Base-by-base conservation (phyloP, 1,140 invertebrate genomes). In the Chironomus tepperi region DNA sequence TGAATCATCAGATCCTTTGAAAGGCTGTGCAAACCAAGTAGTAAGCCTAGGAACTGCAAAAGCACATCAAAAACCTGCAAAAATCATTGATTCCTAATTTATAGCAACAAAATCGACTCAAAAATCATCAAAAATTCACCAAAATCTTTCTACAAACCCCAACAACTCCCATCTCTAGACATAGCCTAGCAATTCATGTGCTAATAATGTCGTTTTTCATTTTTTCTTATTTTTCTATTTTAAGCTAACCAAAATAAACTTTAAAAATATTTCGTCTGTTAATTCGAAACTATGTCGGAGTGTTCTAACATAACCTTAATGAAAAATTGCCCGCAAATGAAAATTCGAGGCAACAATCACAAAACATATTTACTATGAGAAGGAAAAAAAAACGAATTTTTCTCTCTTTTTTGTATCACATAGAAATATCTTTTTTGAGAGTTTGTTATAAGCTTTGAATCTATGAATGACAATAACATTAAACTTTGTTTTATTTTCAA, bases 401-500 rank as follows among this genome's bases (percentile, higher is more conserved):
- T 5, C 2, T 34, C 24, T 34, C 24, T 5, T 34, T 34, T 34
- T 34, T 57, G 15, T 57, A 57, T 57, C 8, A 12, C 47, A 57
- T 15, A 57, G 12, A 57, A 5, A 57, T 57, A 47, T n/a, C 3
- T 57, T 57, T n/a, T 57, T n/a, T 57, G n/a, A 57, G 47, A 34
- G 24, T 34, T 57, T 57, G 47, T 57, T 57, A 57, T 57, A n/a
- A 57, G 47, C 47, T 57, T 57, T 57, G 47, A 12, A 57, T 57
- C 47, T 57, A 12, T 12, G 47, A 57, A 57, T 57, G 47, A 57
- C 47, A 57, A 57, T 57, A 57, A 57, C 47, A 57, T 57, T 57
- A 57, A 57, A 57, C 47, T 57, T 57, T 57, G 8, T 57, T 57
- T 57, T n/a, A 15, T 15, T 15, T 57, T 34, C 24, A 34, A 34